Base-by-base conservation (phyloP, 2,113 vertebrate genomes). In the Cepphus grylle region DNA sequence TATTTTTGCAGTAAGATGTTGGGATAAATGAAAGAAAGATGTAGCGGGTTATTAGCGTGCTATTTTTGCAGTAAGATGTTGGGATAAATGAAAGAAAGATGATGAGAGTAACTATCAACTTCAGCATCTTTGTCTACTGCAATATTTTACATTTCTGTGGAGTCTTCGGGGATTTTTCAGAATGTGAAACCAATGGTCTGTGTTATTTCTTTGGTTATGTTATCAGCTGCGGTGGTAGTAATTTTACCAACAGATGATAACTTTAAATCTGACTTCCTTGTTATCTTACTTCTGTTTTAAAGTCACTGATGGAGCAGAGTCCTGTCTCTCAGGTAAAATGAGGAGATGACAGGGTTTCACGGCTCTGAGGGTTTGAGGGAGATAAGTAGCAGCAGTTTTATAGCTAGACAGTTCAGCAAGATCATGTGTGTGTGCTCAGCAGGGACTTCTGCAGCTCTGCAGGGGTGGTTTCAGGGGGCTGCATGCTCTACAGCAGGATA, bases 401-500 rank as follows among this genome's bases (percentile, higher is more conserved):
- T 6, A 22, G 6, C 72, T 15, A 34, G 26, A 15, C 30, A 5
- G 5, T 36, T 81, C 12, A 66, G 49, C 11, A 47, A 42, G 49
- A 8, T 23, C 12, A 4, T 2, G 29, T 30, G 45, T 47, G 18
- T 53, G 2, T 29, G 47, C 36, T 59, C 3, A 3, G 12, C 0
- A 45, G 32, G 45, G 61, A 45, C 76, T 80, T 56, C 18, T 22
- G 34, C 19, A 36, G 43, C 62, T 87, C 80, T 53, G 5, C 62
- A 30, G 56, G 19, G 5, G 0, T 19, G 45, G 11, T 52, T 79
- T 90, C 49, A 6, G 23, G 8, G 27, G 38, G 40, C 73, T 15
- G 2, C 1, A 1, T 6, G 2, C 19, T 27, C 25, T 20, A 0
- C 1, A 3, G 16, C n/a, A 43, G 61, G 61, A 5, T 38, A 26